A percentile compares a stretch with the other conserved stretches of the same genome.
phyloP scores from a whole-genome alignment of 1,140 invertebrate species.

The Caenorhabditis elegans region WBcel235 BX284602.5:10490001-10490500 shows the following conservation, averaged over 20 bases:
- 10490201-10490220: too few relatives aligned
- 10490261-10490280: not conserved
- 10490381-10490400: not conserved
- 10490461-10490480: too few relatives aligned
- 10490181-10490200: not conserved
- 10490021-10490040: not conserved
- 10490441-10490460: not conserved
- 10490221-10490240: too few relatives aligned
- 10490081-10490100: not conserved
- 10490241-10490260: not conserved
- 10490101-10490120: not conserved
- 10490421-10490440: not conserved
- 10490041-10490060: too few relatives aligned
- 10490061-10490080: too few relatives aligned
- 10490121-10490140: not conserved
- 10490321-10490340: not conserved
- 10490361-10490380: not conserved
- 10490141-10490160: not conserved
- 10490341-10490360: not conserved
- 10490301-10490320: not conserved
- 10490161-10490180: not conserved
- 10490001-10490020: not conserved
- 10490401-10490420: not conserved
- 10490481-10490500: too few relatives aligned
- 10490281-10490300: not conserved